These are phyloP conservation scores for Spondyliosoma cantharus DNA, from an alignment of 2,797 vertebrate genomes.

Conservation along the genomic window DNA sequence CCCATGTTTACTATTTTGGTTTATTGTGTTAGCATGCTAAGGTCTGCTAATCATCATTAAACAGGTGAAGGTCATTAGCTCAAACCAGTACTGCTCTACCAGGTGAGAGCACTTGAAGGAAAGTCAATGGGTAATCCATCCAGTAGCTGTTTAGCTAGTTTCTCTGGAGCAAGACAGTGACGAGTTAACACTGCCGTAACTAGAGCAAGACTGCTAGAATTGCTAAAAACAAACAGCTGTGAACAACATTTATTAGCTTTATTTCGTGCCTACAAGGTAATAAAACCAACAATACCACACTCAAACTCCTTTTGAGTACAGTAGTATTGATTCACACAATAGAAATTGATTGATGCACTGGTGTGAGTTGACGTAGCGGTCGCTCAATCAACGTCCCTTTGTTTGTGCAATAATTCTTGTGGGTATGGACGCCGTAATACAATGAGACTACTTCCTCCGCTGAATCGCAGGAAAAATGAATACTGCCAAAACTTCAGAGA, in stretches of 20 bases:
- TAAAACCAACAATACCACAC: background rate
- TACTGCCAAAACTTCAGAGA: slow-evolving; percentile 57
- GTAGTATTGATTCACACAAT: background rate
- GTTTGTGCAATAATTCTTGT: slow-evolving; percentile 34
- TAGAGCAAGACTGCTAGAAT: background rate
- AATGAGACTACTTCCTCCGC: slow-evolving; percentile 28
- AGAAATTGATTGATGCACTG: slow-evolving; percentile 14
- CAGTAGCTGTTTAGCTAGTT: background rate
- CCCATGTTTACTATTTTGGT: too few species aligned
- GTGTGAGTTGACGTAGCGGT: background rate
- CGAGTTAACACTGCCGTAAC: background rate
- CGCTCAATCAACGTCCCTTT: slow-evolving; percentile 44
- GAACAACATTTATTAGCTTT: background rate
- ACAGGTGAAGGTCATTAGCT: background rate
- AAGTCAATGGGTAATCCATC: background rate
- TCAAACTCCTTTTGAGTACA: background rate
- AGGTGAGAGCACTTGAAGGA: background rate
- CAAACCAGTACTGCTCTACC: background rate
- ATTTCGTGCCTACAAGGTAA: background rate
- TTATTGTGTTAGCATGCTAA: too few species aligned
- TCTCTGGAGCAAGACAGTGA: background rate
- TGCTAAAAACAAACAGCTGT: background rate
- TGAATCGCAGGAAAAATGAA: slow-evolving; percentile 51
- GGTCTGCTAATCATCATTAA: background rate
- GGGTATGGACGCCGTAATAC: slow-evolving; percentile 4